Conservation (phyloP, 2,797 vertebrate species). For the Myotis myotis region DNA sequence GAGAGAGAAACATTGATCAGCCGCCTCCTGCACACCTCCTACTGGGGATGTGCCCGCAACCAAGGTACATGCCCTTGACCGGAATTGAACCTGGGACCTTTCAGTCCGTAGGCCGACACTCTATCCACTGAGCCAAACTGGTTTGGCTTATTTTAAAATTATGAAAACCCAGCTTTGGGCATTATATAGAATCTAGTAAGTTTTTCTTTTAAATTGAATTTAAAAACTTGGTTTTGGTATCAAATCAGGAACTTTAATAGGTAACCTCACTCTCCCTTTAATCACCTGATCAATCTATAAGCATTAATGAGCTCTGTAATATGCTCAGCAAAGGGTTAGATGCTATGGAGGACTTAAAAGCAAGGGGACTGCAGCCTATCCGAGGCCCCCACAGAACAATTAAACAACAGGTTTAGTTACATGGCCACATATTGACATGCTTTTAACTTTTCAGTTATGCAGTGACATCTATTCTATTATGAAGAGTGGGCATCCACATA, state of each 20-base stretch:
- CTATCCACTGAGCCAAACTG: too few relatives aligned
- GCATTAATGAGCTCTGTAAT: neutral
- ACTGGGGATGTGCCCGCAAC: too few relatives aligned
- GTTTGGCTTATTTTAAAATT: constrained; percentile 36
- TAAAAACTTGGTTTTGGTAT: constrained; percentile 44
- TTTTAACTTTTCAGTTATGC: constrained; percentile 30
- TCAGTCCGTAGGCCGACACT: too few relatives aligned
- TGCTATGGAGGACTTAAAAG: neutral
- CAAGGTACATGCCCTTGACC: too few relatives aligned
- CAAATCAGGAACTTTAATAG: constrained; percentile 23
- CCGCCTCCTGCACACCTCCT: too few relatives aligned
- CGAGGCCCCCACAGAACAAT: neutral
- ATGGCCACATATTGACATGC: neutral
- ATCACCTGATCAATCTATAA: neutral
- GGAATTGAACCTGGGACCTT: too few relatives aligned
- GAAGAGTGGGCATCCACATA: neutral
- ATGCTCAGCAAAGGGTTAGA: neutral
- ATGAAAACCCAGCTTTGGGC: constrained; percentile 31
- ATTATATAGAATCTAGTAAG: neutral
- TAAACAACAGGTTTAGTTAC: neutral
- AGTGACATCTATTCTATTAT: constrained; percentile 9
- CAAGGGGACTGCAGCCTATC: neutral
- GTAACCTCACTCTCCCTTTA: constrained; percentile 7
- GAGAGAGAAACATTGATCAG: too few relatives aligned
- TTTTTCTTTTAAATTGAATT: constrained; percentile 50